Conservation (phyloP, 1,140 invertebrate species). For the Heliconius hermathena region DNA sequence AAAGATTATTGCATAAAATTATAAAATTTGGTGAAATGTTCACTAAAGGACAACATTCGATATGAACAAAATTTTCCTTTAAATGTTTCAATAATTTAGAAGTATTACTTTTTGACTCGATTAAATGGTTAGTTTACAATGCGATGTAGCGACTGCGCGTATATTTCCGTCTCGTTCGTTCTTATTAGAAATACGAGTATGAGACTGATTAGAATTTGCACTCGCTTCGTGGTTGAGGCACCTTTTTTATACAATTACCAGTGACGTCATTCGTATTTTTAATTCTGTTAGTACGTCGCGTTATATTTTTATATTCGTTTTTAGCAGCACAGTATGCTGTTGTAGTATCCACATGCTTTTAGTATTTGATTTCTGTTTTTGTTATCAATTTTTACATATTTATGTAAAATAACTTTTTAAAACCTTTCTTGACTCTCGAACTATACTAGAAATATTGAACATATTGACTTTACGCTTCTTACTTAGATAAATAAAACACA, state of each 20-base stretch:
- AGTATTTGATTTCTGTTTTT: neutral
- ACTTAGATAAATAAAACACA: no score
- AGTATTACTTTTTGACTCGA: neutral
- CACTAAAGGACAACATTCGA: neutral
- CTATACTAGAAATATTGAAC: neutral
- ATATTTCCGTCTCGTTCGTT: conserved; percentile 1
- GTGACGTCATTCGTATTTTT: conserved; percentile 8
- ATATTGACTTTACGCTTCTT: neutral
- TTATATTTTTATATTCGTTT: no score
- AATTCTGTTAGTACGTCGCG: neutral
- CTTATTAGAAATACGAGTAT: neutral
- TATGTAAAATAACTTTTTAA: no score
- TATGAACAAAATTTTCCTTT: neutral
- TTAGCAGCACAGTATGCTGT: no score
- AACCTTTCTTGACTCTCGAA: neutral
- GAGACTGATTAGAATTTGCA: neutral
- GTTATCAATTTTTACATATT: no score
- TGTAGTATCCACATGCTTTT: no score
- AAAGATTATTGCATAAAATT: neutral
- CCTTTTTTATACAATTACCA: neutral
- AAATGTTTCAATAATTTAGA: neutral
- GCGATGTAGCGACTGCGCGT: neutral
- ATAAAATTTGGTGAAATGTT: neutral
- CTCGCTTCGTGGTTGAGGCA: neutral
- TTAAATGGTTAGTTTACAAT: neutral